Conservation (phyloP, 2,888 invertebrate genomes). For the Linyphia triangularis region DNA sequence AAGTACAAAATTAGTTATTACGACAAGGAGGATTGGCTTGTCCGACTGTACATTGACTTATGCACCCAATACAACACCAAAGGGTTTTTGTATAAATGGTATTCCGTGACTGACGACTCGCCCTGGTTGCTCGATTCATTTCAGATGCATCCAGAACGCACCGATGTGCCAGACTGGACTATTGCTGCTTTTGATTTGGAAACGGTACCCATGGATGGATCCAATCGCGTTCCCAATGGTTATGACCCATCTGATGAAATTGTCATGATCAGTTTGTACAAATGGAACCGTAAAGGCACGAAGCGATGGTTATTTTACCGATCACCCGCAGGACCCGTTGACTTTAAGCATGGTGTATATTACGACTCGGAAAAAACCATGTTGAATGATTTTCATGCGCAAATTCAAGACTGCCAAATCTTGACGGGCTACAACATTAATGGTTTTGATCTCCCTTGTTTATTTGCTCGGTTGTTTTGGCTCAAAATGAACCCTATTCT, state of each 20-base stretch:
- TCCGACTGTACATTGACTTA: constrained; percentile 12
- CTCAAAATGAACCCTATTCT: background rate
- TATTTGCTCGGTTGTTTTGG: background rate
- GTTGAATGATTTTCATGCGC: constrained; percentile 20
- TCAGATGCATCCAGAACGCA: background rate
- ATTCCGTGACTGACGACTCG: background rate
- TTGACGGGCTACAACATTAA: constrained; percentile 54
- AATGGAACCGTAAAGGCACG: background rate
- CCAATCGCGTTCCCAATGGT: background rate
- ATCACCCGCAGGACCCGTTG: background rate
- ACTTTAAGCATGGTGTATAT: too few relatives aligned
- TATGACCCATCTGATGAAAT: constrained; percentile 1
- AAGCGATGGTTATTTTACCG: background rate
- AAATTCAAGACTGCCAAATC: constrained; percentile 11
- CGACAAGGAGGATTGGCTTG: constrained; percentile 8
- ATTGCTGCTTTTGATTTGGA: constrained; percentile 31
- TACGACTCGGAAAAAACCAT: background rate
- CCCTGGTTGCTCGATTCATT: background rate
- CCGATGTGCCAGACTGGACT: background rate
- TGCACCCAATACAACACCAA: background rate
- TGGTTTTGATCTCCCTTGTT: constrained; percentile 39
- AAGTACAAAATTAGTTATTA: constrained; percentile 37
- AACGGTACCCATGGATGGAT: constrained; percentile 30
- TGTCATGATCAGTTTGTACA: constrained; percentile 29
- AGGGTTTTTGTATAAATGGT: constrained; percentile 36